Percentiles rank a stretch among this genome's conserved stretches.
Conservation (phyloP, 23 tunicate species). For the Styela plicata region DNA sequence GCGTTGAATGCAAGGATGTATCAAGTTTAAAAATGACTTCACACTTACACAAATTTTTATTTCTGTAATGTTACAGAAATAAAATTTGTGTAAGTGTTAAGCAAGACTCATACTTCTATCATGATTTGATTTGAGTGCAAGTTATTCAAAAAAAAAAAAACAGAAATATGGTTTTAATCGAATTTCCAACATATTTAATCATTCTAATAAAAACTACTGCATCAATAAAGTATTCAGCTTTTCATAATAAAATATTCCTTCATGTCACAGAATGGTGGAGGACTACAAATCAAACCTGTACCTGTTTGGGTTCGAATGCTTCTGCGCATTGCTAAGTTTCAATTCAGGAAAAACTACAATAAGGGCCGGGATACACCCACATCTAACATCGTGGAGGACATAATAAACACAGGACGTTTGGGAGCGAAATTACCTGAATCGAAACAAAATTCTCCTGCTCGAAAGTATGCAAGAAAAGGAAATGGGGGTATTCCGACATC, state of each 20-base stretch:
- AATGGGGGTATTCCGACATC: neutral
- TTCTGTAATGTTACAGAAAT: too few relatives aligned
- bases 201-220: too few relatives aligned
- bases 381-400: slow-evolving; percentile 2
- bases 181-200: too few relatives aligned
- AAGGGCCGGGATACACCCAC: slow-evolving; percentile 1
- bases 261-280: slow-evolving; percentile 33
- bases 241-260: neutral
- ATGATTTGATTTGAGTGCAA: too few relatives aligned
- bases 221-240: too few relatives aligned
- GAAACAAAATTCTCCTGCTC: neutral
- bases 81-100: too few relatives aligned
- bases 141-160: too few relatives aligned
- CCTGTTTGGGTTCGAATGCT: slow-evolving; percentile 49
- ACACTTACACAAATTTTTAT: too few relatives aligned
- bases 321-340: slow-evolving; percentile 35
- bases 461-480: neutral
- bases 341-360: neutral
- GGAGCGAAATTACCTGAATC: slow-evolving; percentile 11
- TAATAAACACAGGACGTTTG: slow-evolving; percentile 10
- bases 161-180: too few relatives aligned
- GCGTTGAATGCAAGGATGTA: too few relatives aligned
- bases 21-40: too few relatives aligned
- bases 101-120: too few relatives aligned
- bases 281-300: slow-evolving; percentile 17